Percentiles rank a stretch among this genome's conserved stretches.
Conservation (phyloP, 2,888 invertebrate genomes). For the Acronicta alni region DNA sequence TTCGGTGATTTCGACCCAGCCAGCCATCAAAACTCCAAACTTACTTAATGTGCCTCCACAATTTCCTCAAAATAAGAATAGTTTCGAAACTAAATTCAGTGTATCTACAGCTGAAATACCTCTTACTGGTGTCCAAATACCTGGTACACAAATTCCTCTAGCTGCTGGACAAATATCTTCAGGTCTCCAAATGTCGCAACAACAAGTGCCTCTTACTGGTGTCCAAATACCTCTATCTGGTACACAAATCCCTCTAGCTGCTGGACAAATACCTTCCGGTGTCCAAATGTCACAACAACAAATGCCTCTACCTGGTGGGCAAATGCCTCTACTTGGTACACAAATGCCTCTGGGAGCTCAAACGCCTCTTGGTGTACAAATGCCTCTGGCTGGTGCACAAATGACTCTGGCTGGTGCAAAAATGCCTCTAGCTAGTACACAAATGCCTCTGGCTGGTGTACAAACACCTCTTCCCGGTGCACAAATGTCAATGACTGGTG, state of each 20-base stretch:
- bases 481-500: slow-evolving; percentile 5
- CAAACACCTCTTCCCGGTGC: slow-evolving; percentile 5
- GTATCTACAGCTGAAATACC: slow-evolving; percentile 7
- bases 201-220: slow-evolving; percentile 1
- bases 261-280: not conserved
- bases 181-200: not conserved
- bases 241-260: slow-evolving; percentile 8
- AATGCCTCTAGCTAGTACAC: slow-evolving; percentile 6
- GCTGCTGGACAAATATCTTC: not conserved
- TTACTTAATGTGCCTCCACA: slow-evolving; percentile 59
- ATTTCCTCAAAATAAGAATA: slow-evolving; percentile 35
- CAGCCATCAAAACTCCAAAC: slow-evolving; percentile 49
- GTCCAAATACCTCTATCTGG: slow-evolving; percentile 13
- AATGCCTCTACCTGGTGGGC: not conserved
- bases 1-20: slow-evolving; percentile 35
- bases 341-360: slow-evolving; percentile 7
- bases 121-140: slow-evolving; percentile 10
- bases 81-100: slow-evolving; percentile 39
- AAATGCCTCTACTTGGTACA: slow-evolving; percentile 10
- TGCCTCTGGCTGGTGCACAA: not conserved
- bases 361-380: not conserved
- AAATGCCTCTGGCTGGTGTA: slow-evolving; percentile 1
- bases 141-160: slow-evolving; percentile 14
- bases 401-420: slow-evolving; percentile 8
- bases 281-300: not conserved